A percentile compares a stretch with the other conserved stretches of the same genome.
phyloP scores from a whole-genome alignment of 2,113 vertebrate genomes.

The Phaethornis superciliosus region DNA sequence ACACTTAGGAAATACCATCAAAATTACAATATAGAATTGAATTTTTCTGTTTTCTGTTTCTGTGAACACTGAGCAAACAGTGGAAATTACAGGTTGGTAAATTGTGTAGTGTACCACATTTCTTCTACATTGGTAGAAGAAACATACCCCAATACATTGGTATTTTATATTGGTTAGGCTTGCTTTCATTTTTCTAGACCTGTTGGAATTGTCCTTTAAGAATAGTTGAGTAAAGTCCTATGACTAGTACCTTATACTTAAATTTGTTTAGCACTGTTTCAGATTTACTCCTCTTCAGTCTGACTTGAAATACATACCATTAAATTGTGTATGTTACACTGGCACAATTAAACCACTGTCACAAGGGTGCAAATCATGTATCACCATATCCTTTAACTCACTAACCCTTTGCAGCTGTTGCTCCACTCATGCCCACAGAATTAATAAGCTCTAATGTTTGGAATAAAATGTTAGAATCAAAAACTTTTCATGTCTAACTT shows the following conservation, averaged over 20 bases:
- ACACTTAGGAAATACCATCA: neutral
- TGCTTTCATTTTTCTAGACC: neutral
- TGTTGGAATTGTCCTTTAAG: neutral
- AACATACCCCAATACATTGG: no score
- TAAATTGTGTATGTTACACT: neutral
- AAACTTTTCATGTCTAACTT: neutral
- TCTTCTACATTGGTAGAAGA: neutral
- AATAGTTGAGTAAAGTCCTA: neutral
- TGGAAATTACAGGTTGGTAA: neutral
- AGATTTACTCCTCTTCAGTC: neutral
- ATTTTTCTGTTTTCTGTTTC: neutral
- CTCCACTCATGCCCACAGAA: neutral
- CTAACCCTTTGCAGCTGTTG: neutral
- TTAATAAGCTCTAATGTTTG: neutral
- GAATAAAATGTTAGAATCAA: neutral
- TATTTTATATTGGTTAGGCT: neutral
- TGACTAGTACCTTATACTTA: neutral
- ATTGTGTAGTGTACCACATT: neutral
- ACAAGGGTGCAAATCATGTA: neutral
- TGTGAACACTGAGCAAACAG: neutral
- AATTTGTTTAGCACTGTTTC: neutral
- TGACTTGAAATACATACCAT: neutral
- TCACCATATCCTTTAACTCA: neutral
- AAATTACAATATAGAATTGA: neutral
- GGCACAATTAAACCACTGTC: neutral